Conservation (phyloP, 2,113 vertebrate genomes). For the Erinaceus europaeus region DNA sequence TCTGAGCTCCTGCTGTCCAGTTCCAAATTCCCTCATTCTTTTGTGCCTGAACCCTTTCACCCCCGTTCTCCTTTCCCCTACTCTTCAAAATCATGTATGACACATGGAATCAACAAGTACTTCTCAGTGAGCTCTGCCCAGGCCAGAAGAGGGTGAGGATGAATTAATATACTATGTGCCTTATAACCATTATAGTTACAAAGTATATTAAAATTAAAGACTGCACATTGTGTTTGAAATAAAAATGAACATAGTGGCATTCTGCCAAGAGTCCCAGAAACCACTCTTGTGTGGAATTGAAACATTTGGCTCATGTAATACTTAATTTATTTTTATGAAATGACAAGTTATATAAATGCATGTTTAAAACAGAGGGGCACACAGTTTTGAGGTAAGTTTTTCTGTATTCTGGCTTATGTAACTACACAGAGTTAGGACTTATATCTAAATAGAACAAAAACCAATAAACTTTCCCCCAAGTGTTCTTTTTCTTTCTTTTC, state of each 20-base stretch:
- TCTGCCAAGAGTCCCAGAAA: conserved; percentile 81
- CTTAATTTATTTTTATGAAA: conserved; percentile 83
- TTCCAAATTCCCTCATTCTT: not conserved
- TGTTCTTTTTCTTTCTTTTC: conserved; percentile 8
- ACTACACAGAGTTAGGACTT: conserved; percentile 47
- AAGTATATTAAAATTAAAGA: conserved; percentile 79
- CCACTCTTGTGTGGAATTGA: conserved; percentile 77
- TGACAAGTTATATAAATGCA: conserved; percentile 81
- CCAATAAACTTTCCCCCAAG: conserved; percentile 59
- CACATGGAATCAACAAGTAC: conserved; percentile 24
- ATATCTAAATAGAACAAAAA: conserved; percentile 72
- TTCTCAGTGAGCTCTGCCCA: conserved; percentile 34
- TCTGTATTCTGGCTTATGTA: conserved; percentile 67
- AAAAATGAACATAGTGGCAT: conserved; percentile 81
- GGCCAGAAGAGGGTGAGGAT: conserved; percentile 52
- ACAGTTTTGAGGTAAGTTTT: conserved; percentile 61
- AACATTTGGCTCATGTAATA: conserved; percentile 82
- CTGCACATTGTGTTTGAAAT: conserved; percentile 82
- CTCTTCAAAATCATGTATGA: not conserved
- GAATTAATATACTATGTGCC: conserved; percentile 69
- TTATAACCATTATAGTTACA: conserved; percentile 67
- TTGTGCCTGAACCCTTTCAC: not conserved
- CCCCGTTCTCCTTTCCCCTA: not conserved
- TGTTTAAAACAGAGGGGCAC: conserved; percentile 78
- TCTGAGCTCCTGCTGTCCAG: rapidly evolving